Evolutionary conservation across 2,797 vertebrate species (phyloP), one percentile per base, ranked within the genome.

Genomic region (Lepidocolaptes lacrymiger): DNA sequence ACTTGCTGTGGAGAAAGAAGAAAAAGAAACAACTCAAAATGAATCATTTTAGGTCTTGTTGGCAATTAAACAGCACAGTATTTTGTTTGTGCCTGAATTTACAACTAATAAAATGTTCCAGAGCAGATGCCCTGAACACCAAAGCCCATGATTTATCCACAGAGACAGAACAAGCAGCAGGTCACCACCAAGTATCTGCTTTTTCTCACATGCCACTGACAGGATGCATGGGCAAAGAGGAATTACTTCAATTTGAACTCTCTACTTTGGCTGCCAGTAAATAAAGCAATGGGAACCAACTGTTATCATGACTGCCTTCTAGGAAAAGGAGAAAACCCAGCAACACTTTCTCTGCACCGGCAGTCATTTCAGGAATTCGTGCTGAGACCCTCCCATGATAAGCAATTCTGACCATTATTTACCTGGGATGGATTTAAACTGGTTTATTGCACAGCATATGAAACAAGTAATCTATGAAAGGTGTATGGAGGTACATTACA

Each of bases 1-100:
- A 98, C 98, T 98, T 97, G 79, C 98, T 98, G 95, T 10, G 48
- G 54, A 94, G 37, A 37, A 93, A 84, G 49, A 88, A 84, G 20
- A 52, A 76, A 68, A 90, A 92, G 58, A 88, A 96, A 63, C 20
- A 88, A 68, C 28, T 84, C 23, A 77, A 91, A 88, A 78, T 77
- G n/a, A 96, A 48, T 91, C 51, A 92, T 89, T 91, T 88, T 67
- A 91, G 78, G 54, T 83, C 86, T 94, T 75, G 36, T 46, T 86
- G 75, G 73, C 74, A 93, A 95, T 69, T 88, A 84, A 91, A 81
- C 56, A 90, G 68, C 59, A 77, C 46, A 81, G 58, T 85, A 91
- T 94, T 92, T 81, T 83, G 48, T 59, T 54, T 71, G 46, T 67
- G 80, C 73, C 73, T 68, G 59, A 95, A 94, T 90, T 90, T 91